Percentiles rank a stretch among this genome's conserved stretches.
phyloP scores from a whole-genome alignment of 2,888 invertebrate genomes.

The Spodoptera exigua region DNA sequence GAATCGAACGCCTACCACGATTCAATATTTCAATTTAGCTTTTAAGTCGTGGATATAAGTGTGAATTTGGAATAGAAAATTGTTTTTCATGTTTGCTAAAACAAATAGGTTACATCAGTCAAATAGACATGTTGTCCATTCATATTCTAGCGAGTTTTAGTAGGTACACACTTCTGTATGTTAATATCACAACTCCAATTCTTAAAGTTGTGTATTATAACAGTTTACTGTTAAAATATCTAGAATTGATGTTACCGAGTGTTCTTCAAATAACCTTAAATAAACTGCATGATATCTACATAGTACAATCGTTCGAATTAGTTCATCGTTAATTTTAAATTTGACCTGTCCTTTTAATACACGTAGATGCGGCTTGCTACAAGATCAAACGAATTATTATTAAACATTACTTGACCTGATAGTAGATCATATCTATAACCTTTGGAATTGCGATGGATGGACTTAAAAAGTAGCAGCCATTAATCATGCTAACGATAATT shows the following conservation, averaged over 20 bases:
- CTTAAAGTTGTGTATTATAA: background rate
- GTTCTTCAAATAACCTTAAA: background rate
- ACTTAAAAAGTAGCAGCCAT: constrained; percentile 9
- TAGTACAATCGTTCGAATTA: no score
- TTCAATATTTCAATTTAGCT: constrained; percentile 12
- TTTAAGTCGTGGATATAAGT: constrained; percentile 13
- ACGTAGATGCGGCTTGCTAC: no score
- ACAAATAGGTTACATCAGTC: constrained; percentile 29
- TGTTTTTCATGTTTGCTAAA: constrained; percentile 16
- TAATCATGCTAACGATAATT: constrained; percentile 27
- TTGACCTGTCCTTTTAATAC: no score
- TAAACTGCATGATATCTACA: no score
- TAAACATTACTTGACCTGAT: background rate
- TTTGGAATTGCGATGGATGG: constrained; percentile 11
- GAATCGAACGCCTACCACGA: constrained; percentile 32
- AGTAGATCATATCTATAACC: constrained; percentile 22
- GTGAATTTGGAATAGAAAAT: constrained; percentile 12
- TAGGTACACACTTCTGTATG: constrained; percentile 18
- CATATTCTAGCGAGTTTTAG: constrained; percentile 19
- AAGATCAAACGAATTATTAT: no score
- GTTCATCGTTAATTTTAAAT: no score
- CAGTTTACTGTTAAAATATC: constrained; percentile 9
- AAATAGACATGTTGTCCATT: constrained; percentile 24
- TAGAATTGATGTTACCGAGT: background rate
- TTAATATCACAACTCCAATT: constrained; percentile 9